Conservation (phyloP, 53 echinoderm and acorn worm genomes). For the Holothuria leucospilota region DNA sequence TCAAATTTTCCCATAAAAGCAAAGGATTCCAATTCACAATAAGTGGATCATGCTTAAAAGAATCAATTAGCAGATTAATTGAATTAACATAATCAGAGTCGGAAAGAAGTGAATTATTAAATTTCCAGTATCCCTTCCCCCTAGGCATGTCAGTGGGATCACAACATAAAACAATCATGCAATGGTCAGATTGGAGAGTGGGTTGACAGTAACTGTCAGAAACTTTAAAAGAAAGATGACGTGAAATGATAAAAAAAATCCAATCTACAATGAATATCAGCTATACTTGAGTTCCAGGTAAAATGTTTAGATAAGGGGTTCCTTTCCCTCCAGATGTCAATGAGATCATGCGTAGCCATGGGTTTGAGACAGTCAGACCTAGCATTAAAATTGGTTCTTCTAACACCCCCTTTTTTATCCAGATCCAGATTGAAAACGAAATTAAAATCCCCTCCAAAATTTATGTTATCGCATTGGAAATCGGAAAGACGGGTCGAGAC, state of each 20-base stretch:
- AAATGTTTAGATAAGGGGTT: too few relatives aligned
- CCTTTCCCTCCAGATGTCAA: slow-evolving; percentile 58
- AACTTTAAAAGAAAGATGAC: slow-evolving; percentile 15
- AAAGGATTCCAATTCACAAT: slow-evolving; percentile 2
- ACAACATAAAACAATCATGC: too few relatives aligned
- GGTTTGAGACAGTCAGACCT: not conserved
- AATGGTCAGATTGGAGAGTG: slow-evolving; percentile 57
- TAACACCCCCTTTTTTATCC: slow-evolving; percentile 38
- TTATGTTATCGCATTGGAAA: slow-evolving; percentile 44
- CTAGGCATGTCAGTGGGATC: too few relatives aligned
- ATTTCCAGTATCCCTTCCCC: too few relatives aligned
- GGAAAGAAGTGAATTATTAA: too few relatives aligned
- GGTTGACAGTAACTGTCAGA: slow-evolving; percentile 6
- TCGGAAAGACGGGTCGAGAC: too few relatives aligned
- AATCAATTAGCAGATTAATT: not conserved
- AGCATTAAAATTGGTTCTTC: slow-evolving; percentile 42
- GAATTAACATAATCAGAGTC: not conserved
- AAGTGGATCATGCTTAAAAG: not conserved
- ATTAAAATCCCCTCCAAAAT: slow-evolving; percentile 41
- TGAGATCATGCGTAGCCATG: slow-evolving; percentile 39
- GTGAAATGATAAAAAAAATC: slow-evolving; percentile 49
- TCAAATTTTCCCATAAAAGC: too few relatives aligned
- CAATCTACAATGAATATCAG: too few relatives aligned
- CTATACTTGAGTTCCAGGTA: too few relatives aligned
- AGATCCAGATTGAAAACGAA: slow-evolving; percentile 45